Percentiles rank a stretch among this genome's conserved stretches.
Evolutionary conservation across 2,888 invertebrate genomes (phyloP).

Genomic region (Tiphia femorata): DNA sequence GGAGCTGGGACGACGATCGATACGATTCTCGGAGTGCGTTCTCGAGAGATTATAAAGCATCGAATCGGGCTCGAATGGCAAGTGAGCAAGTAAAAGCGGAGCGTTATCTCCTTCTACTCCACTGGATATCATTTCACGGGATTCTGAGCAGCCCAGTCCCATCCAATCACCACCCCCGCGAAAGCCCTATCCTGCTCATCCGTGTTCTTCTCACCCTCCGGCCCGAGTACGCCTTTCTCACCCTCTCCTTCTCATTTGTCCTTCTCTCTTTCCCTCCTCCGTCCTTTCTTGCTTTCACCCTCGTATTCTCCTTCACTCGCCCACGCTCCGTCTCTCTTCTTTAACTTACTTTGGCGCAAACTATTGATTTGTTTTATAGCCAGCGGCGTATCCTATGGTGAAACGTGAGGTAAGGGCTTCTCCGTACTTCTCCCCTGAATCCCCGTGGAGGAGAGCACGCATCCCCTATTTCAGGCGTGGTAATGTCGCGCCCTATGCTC

Average conservation of each 20-base stretch:
- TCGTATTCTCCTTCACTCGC: conserved; percentile 10
- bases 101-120: conserved; percentile 56
- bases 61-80: conserved; percentile 31
- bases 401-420: conserved; percentile 63
- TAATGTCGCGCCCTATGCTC: conserved; percentile 30
- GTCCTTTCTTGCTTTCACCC: conserved; percentile 5
- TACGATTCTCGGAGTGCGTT: conserved; percentile 11
- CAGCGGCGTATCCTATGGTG: conserved; percentile 41
- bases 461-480: conserved; percentile 40
- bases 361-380: conserved; percentile 64
- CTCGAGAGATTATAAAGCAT: conserved; percentile 39
- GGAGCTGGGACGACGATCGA: background rate
- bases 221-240: background rate
- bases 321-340: conserved; percentile 26
- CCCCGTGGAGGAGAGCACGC: conserved; percentile 32
- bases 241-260: background rate
- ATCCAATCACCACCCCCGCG: conserved; percentile 45
- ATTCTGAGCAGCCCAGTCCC: conserved; percentile 49
- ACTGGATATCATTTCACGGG: conserved; percentile 57
- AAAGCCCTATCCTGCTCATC: conserved; percentile 25
- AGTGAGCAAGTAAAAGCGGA: conserved; percentile 43
- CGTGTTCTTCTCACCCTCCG: conserved; percentile 1
- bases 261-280: conserved; percentile 11
- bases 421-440: conserved; percentile 34
- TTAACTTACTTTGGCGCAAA: conserved; percentile 45